Percentiles rank a stretch among this genome's conserved stretches.
phyloP scores from a whole-genome alignment of 2,888 invertebrate species.

The Megaustenia siamemsis region DNA sequence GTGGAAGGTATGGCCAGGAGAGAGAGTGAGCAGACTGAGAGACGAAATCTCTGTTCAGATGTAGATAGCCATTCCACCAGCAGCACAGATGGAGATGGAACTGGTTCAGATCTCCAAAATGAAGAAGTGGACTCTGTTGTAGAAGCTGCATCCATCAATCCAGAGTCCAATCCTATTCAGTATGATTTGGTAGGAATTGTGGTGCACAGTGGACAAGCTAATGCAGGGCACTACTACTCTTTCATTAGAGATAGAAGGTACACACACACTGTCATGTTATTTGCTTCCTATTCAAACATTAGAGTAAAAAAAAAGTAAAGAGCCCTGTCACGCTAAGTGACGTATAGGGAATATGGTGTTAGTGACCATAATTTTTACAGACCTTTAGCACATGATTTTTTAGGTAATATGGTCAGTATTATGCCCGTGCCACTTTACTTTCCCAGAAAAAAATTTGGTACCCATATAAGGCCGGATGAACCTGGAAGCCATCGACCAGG shows the following conservation, averaged over 20 bases:
- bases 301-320: background rate
- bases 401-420: too few relatives aligned
- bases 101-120: conserved; percentile 41
- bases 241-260: conserved; percentile 81
- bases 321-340: too few relatives aligned
- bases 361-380: too few relatives aligned
- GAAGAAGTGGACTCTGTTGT: conserved; percentile 51
- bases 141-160: conserved; percentile 63
- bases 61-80: conserved; percentile 37
- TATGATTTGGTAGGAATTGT: conserved; percentile 82
- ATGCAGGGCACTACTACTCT: conserved; percentile 83
- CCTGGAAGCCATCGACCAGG: too few relatives aligned
- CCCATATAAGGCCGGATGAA: too few relatives aligned
- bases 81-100: background rate
- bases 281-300: background rate
- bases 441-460: too few relatives aligned
- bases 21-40: conserved; percentile 58
- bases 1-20: conserved; percentile 80
- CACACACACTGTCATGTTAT: background rate
- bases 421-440: too few relatives aligned
- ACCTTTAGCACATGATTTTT: too few relatives aligned
- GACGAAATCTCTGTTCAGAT: conserved; percentile 51
- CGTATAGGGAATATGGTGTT: too few relatives aligned
- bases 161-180: conserved; percentile 72
- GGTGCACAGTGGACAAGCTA: conserved; percentile 83